Evolutionary conservation across 2,113 vertebrate species (phyloP), one percentile per base, ranked within the genome.

Genomic region (Paracanthobrama guichenoti): DNA sequence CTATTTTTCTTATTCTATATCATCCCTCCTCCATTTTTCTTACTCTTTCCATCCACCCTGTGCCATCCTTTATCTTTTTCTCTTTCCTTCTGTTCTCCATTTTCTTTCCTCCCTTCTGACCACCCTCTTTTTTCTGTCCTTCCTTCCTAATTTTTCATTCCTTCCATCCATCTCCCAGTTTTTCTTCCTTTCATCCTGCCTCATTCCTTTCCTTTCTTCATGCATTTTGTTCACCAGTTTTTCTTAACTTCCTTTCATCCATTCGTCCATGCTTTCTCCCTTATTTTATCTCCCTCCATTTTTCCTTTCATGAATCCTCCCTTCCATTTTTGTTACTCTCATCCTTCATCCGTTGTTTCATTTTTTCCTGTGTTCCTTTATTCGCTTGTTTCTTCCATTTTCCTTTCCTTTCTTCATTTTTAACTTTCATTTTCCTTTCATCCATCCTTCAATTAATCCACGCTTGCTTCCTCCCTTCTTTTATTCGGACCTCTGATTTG

Each of bases 291-390:
- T 0, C n/a, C 3, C 13, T 31, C 11, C 13, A 67, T n/a, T 10
- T 6, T 74, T 53, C 35, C 0, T 0, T 18, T 64, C 86, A 69
- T 24, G 46, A 24, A 66, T 82, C 73, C 80, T 8, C 0, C 26
- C 62, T 31, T 18, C 14, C 8, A 18, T 18, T 28, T 0, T 22
- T 9, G 0, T 0, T 0, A 18, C 31, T 73, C 42, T 72, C 13
- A 73, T 73, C 9, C 8, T 20, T 3, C 2, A 2, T 44, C 71
- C 42, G 3, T 46, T 6, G 7, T 73, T 48, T 48, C 0, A 48
- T 73, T n/a, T 20, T 28, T 50, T 69, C 8, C 8, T 46, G 50
- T 10, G 0, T 46, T 44, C 46, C 14, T 67, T 62, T 46, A 5
- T 62, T 62, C 8, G 2, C 44, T 62, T 0, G 3, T 44, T 22